Percentiles rank a stretch among this genome's conserved stretches.
Evolutionary conservation across 2,113 vertebrate genomes (phyloP).

Genomic region (Bolborhynchus lineola): DNA sequence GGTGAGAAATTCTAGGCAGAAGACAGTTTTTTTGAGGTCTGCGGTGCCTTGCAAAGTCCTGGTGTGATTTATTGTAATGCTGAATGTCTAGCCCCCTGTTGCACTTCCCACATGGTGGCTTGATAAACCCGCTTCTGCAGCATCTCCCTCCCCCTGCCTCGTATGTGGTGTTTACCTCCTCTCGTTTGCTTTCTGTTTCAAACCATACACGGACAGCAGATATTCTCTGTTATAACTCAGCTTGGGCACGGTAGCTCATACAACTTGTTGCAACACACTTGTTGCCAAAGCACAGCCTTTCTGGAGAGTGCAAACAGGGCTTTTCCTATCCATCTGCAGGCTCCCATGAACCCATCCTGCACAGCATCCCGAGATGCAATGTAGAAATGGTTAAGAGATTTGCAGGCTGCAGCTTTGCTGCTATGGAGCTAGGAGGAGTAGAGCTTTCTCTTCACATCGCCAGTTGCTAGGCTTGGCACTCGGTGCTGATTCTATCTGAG

Average conservation of each 20-base stretch:
- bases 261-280: neutral
- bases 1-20: neutral
- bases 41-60: neutral
- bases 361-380: neutral
- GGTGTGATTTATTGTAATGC: neutral
- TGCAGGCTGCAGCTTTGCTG: neutral
- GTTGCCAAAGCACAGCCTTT: neutral
- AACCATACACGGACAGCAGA: neutral
- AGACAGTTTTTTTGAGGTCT: neutral
- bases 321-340: neutral
- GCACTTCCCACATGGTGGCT: neutral
- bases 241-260: rapidly evolving
- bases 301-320: neutral
- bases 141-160: neutral
- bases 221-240: neutral
- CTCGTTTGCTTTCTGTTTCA: neutral
- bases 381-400: neutral
- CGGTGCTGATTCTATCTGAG: rapidly evolving
- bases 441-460: neutral
- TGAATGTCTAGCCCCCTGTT: neutral
- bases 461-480: neutral
- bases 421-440: neutral
- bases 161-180: neutral
- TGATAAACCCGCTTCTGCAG: neutral
- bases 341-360: neutral